Evolutionary conservation across 1,140 invertebrate species (phyloP), one percentile per base, ranked within the genome.

Genomic region (Pectinophora gossypiella): DNA sequence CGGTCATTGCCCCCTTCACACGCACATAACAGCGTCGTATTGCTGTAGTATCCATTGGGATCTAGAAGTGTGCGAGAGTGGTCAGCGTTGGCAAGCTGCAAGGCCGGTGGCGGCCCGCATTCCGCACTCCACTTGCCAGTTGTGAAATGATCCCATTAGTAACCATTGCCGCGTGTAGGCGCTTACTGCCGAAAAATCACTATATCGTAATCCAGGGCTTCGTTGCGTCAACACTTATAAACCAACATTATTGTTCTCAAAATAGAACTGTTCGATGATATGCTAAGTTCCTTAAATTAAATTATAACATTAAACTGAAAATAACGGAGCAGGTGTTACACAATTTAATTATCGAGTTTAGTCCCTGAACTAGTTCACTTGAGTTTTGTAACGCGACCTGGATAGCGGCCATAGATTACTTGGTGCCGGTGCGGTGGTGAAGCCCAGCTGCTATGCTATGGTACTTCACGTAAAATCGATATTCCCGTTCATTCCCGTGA

Each of bases 51-150:
- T 61, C 51, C 60, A 54, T 61, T 68, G 68, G 60, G 65, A 68
- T 68, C 54, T 76, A 76, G 61, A 66, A 68, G 61, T 72, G 76
- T 67, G 65, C 62, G 64, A 64, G 75, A 80, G 71, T 79, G 77
- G 78, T 76, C 76, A 76, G 69, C 57, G 63, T 73, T 72, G 77
- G 76, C 73, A 74, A 79, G 77, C 74, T 72, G 75, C 78, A 81
- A 75, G 77, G 79, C 71, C 72, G 76, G 68, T 76, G 71, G 64
- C 61, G 67, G 60, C 59, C 77, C 71, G 72, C 81, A 85, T 83
- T 85, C 81, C 79, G 67, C 42, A 20, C 63, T 72, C 62, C 64
- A 75, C 67, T 68, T 70, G 69, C 70, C 64, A 63, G 73, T 83
- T 81, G 79, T 83, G 81, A 85, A 85, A 84, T 68, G 65, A 61